Base-by-base conservation (phyloP, 2,797 vertebrate species). In the Rhynchonycteris naso region DNA sequence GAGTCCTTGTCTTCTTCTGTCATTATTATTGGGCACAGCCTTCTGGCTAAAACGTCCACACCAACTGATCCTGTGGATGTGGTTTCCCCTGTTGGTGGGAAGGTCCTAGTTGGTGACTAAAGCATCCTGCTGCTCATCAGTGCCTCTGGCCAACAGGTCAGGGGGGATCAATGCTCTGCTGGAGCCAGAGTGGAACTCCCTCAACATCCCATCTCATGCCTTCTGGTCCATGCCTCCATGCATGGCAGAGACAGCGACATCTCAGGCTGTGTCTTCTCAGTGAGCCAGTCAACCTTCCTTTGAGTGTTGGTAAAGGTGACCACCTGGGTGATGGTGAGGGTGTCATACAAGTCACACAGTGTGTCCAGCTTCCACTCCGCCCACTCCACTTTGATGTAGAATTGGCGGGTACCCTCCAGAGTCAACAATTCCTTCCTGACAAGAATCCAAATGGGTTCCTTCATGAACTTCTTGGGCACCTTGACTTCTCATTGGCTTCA, bases 201-300 rank as follows among this genome's bases (percentile, higher is more conserved):
- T 98, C 99, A 99, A 99, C 96, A 99, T 99, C 38, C 99, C 97
- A 43, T 99, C 99, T n/a, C 99, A 97, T 97, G 99, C 99, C 96
- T 99, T 99, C 98, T 99, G 99, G 97, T 99, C 99, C 99, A 99
- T 99, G 93, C 99, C 99, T n/a, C 99, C 99, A 1, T 99, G 99
- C 99, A 54, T 54, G 52, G 99, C 99, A 7, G 99, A 99, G 18
- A 99, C 99, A 0, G 99, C 99, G 96, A 99, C 99, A 96, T 99
- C 99, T 21, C 99, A 97, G 18, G 99, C 98, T 99, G 99, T 99
- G 99, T 99, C 97, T 99, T 99, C 96, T 99, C 99, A 0, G 99
- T 99, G 68, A 99, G 98, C 99, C 99, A 99, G 92, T 99, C 99
- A 4, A 99, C 99, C 98, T 99, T 99, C 98, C 99, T 98, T 78